A percentile compares a stretch with the other conserved stretches of the same genome.
Conservation (phyloP, 1,140 invertebrate genomes). For the Habropoda laboriosa region DNA sequence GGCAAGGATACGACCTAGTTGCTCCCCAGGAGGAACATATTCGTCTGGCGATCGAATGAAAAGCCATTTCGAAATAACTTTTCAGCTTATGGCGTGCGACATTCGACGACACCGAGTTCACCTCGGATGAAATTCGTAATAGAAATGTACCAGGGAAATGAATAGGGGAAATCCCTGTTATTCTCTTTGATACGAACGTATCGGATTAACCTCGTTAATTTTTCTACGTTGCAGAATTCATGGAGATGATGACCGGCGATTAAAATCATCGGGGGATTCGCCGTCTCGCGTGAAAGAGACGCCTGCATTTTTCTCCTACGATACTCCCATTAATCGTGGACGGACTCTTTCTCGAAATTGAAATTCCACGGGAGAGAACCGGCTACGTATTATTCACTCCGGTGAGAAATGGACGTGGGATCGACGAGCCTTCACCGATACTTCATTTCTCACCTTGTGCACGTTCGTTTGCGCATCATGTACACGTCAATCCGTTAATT, state of each 20-base stretch:
- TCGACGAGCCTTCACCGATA: not conserved
- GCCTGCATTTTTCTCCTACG: constrained; percentile 20
- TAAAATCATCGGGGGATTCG: constrained; percentile 68
- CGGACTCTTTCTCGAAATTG: not conserved
- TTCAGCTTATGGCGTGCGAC: not conserved
- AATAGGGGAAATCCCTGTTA: not conserved
- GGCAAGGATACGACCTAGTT: constrained; percentile 57
- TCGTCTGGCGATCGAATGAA: constrained; percentile 1
- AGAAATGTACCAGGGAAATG: not conserved
- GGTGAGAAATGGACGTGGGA: not conserved
- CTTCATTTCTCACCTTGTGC: not conserved
- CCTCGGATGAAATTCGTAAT: not conserved
- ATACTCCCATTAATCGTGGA: constrained; percentile 5
- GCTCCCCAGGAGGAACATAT: constrained; percentile 15
- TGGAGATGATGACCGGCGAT: constrained; percentile 89
- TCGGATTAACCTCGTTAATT: constrained; percentile 18
- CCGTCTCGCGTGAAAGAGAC: not conserved
- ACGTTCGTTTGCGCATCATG: constrained; percentile 12
- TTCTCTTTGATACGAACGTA: not conserved
- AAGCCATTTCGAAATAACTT: not conserved
- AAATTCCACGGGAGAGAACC: not conserved
- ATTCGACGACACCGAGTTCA: not conserved
- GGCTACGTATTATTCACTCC: not conserved
- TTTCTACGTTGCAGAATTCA: constrained; percentile 85
- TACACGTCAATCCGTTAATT: constrained; percentile 18